phyloP scores from a whole-genome alignment of 1,140 invertebrate species.

The Hypsibius dujardini region DNA sequence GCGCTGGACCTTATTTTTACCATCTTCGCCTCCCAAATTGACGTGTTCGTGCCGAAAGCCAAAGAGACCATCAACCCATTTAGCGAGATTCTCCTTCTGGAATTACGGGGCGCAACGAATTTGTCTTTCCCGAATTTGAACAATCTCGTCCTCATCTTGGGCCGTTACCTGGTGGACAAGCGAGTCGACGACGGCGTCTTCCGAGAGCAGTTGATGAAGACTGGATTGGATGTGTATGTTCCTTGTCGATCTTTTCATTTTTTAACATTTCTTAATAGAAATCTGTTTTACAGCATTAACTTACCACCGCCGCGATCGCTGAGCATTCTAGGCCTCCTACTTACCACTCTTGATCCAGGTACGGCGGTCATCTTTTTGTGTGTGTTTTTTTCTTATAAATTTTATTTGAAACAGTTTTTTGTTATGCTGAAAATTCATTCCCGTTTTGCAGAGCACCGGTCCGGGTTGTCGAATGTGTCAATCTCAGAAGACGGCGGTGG shows the following conservation, averaged over 20 bases:
- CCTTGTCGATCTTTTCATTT: no score
- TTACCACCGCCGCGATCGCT: constrained; percentile 6
- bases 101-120: not conserved
- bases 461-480: no score
- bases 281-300: not conserved
- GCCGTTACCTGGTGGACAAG: not conserved
- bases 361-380: no score
- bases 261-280: no score
- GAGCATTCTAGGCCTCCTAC: not conserved
- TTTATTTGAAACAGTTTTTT: no score
- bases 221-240: not conserved
- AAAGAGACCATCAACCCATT: constrained; percentile 8
- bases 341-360: not conserved
- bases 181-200: not conserved
- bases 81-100: not conserved
- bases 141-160: not conserved
- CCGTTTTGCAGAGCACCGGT: no score
- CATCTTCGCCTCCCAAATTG: not conserved
- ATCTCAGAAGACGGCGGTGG: no score
- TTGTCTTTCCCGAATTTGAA: not conserved
- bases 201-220: not conserved
- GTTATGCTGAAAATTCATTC: no score
- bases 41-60: not conserved
- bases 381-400: no score
- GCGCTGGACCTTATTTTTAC: not conserved